Percentiles rank a stretch among this genome's conserved stretches.
Conservation (phyloP, 37 sponge, comb jelly and placozoan genomes). For the Ianthella basta region DNA sequence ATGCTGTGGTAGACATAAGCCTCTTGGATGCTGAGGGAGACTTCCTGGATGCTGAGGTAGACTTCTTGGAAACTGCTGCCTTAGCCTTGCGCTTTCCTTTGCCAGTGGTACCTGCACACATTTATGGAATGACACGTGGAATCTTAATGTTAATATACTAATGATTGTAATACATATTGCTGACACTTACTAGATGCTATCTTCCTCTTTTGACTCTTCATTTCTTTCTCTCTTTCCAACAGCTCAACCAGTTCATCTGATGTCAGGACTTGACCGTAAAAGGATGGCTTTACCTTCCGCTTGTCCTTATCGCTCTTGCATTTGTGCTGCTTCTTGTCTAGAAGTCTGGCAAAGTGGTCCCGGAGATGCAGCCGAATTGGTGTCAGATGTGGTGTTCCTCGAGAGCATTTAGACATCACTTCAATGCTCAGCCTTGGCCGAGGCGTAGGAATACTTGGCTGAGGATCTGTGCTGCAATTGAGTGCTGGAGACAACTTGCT, state of each 20-base stretch:
- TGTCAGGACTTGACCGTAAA: not conserved
- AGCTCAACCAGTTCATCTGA: not conserved
- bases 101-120: no score
- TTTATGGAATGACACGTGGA: no score
- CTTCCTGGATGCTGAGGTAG: no score
- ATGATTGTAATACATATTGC: no score
- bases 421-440: conserved; percentile 14
- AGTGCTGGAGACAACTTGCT: not conserved
- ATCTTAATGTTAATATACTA: no score
- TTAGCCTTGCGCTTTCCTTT: no score
- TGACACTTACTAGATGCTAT: no score
- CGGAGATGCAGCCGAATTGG: conserved; percentile 6
- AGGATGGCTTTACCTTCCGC: not conserved
- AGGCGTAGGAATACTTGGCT: not conserved
- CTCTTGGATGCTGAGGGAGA: no score
- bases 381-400: conserved; percentile 1
- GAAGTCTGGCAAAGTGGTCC: conserved; percentile 9
- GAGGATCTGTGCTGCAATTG: not conserved
- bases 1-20: no score
- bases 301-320: not conserved
- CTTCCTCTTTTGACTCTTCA: not conserved
- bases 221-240: not conserved
- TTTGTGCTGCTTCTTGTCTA: not conserved
- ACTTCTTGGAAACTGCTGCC: no score
- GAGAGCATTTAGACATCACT: conserved; percentile 9